Evolutionary conservation across 2,797 vertebrate species (phyloP), one percentile per base, ranked within the genome.

Genomic region (Melanotaenia boesemani): DNA sequence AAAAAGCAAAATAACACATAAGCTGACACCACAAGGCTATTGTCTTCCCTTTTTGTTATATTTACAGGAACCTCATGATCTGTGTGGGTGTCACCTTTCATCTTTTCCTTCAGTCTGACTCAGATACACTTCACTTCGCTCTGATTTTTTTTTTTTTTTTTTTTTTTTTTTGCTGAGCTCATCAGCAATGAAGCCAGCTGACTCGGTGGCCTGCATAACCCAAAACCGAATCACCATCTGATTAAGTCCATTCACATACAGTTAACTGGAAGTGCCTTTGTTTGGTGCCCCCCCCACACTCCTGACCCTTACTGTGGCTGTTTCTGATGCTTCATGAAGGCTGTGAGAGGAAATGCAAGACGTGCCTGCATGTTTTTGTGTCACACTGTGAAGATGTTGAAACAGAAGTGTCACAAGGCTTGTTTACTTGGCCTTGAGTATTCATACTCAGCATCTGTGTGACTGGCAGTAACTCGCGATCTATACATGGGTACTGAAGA

Each of bases 151-250:
- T 26, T 87, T 88, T 2, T 11, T 84, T 85, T 74, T 81, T 85
- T 82, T 84, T 12, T 48, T 34, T 61, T 60, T 67, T 67, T 46
- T 58, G 72, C 72, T 74, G 64, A 91, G 37, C 2, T 87, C 72
- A 78, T 73, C 87, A 83, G 37, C 77, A 75, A 67, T 62, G 1
- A 63, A 81, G 60, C 84, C 26, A 77, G 83, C 92, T 89, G 86
- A 90, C 86, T 80, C 2, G 36, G 80, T 77, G 63, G 75, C 74
- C 76, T 6, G 39, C 89, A 83, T 83, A 52, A 74, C 80, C 83
- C 72, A 2, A 86, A 84, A 86, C 18, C 87, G 86, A 94, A 91
- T 93, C 91, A 91, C 77, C 87, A 66, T 79, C 76, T 87, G 81
- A 91, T 91, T 84, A 90, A 89, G 62, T 79, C 83, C 44, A 74